A percentile compares a stretch with the other conserved stretches of the same genome.
Evolutionary conservation across 1,140 invertebrate genomes (phyloP).

Genomic region (Chrysoperla carnea): DNA sequence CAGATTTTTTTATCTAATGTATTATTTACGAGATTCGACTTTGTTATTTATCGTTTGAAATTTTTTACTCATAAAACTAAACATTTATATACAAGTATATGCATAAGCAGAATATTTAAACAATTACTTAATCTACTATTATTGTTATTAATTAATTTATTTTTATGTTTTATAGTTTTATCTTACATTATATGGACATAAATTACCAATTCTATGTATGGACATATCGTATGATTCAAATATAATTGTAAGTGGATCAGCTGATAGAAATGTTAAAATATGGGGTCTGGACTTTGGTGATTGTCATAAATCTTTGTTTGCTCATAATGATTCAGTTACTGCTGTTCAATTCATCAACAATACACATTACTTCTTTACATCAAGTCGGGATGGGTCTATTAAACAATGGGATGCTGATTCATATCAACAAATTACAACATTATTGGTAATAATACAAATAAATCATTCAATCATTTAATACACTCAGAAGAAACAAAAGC

Average conservation of each 20-base stretch:
- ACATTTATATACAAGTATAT: too few species aligned
- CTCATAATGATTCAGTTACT: constrained; percentile 85
- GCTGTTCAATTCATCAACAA: constrained; percentile 72
- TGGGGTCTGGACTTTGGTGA: constrained; percentile 99
- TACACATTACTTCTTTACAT: constrained; percentile 88
- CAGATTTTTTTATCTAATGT: too few species aligned
- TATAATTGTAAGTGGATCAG: constrained; percentile 83
- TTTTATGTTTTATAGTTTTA: too few species aligned
- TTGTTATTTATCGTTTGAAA: too few species aligned
- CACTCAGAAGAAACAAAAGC: too few species aligned
- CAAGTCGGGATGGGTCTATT: constrained; percentile 81
- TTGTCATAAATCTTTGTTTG: constrained; percentile 68
- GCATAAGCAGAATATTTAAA: too few species aligned
- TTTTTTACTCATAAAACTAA: too few species aligned
- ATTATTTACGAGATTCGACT: too few species aligned
- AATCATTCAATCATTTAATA: too few species aligned
- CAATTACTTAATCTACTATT: too few species aligned
- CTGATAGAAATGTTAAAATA: constrained; percentile 90
- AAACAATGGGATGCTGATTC: constrained; percentile 96
- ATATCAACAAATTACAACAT: constrained; percentile 76
- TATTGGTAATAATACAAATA: constrained; percentile 58
- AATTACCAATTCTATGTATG: constrained; percentile 81
- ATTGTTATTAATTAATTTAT: too few species aligned
- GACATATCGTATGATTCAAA: constrained; percentile 87
- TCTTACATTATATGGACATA: constrained; percentile 90